Evolutionary conservation across 2,888 invertebrate genomes (phyloP), one percentile per base, ranked within the genome.

Genomic region (Agriopis marginaria): DNA sequence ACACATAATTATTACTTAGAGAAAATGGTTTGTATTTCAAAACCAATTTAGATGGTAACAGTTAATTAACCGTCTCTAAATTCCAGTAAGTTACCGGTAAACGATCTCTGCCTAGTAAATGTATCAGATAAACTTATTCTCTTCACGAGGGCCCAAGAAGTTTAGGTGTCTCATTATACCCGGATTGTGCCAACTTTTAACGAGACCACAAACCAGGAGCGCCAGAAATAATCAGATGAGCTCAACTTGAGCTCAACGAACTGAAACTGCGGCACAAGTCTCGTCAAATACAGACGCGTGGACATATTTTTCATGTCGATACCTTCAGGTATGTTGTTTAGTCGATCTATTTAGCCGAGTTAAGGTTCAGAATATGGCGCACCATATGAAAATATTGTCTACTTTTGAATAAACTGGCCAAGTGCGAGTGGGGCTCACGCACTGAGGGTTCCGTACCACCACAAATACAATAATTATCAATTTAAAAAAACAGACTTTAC

Each of bases 171-270:
- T 74, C 77, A 71, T 75, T 79, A 77, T 76, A 70, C 71, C 66
- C 51, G 59, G 73, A 77, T 77, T 73, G 63, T 70, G 68, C 72
- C 70, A 81, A 82, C 74, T 84, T 84, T 80, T 82, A 82, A 82
- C 74, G 77, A 83, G 78, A 72, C 73, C 66, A 53, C 61, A 83
- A 78, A 71, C 73, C 67, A 47, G 23, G 42, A 67, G 53, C 71
- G 72, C 70, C 77, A 73, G 54, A 59, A 12, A 47, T 75, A 66
- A 75, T 71, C 32, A 32, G 32, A 73, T 66, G 53, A 69, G 68
- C 68, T 32, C 39, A 53, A 59, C 17, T 23, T 23, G 59, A 73
- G 72, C 61, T 65, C 59, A 73, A 67, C 54, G 53, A 45, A 8
- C 45, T 3, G 17, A 42, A 56, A 56, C 42, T 44, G 58, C 3